Evolutionary conservation across 2,797 vertebrate species (phyloP), one percentile per base, ranked within the genome.

Genomic region (Holocentrus rufus): DNA sequence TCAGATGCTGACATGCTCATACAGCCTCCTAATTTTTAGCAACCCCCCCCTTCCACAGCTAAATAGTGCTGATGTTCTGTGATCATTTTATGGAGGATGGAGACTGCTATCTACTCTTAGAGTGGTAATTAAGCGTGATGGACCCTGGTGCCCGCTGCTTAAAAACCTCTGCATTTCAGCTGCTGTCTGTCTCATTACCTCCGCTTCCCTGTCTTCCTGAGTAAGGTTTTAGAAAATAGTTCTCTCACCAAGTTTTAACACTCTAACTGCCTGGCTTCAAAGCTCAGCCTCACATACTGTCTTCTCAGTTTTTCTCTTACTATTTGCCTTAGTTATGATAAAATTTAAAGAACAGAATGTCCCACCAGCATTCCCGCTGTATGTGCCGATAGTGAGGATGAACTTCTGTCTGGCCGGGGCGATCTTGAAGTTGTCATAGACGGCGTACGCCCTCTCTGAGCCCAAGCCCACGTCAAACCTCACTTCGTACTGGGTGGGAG

Each of bases 291-390:
- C 42, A 44, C 11, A 44, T 13, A 44, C 36, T 70, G 13, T 47
- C 25, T 44, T 39, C 23, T 65, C 46, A 61, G 22, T n/a, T 4
- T 59, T n/a, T n/a, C 9, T 50, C 39, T 30, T 50, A 61, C 22
- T 71, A 31, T 50, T 39, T 22, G 8, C 36, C 69, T 15, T 11
- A 61, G 47, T 56, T 70, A 72, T 14, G 22, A 62, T 49, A 67
- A 67, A 3, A 58, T 25, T 53, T 42, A 9, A 13, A 7, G 44
- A 66, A 18, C 6, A 62, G n/a, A 76, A 49, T 57, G 57, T 8
- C 91, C 85, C 69, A 95, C 95, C 96, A 82, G 96, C 96, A 36
- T 78, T 96, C 87, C 95, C 96, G 18, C 93, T 93, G 88, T 96
- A 97, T 76, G 88, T 94, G 77, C 96, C 95, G 5, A 97, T 88